phyloP scores from a whole-genome alignment of 1,140 invertebrate species.

The Chelonus insularis region DNA sequence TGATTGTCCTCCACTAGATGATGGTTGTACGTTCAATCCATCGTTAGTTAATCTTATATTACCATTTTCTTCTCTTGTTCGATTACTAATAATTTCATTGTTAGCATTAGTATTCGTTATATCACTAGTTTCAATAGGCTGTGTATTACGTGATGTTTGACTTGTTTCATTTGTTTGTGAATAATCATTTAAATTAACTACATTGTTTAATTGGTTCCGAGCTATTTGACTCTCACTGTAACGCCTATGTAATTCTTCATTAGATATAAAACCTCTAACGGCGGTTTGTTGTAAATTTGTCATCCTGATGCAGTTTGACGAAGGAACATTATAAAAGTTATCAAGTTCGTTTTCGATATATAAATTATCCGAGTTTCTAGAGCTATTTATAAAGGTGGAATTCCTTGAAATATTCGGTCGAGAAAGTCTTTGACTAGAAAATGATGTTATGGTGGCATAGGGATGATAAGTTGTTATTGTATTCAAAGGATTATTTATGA shows the following conservation, averaged over 20 bases:
- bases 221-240: not conserved
- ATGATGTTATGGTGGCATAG: constrained; percentile 38
- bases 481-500: constrained; percentile 43
- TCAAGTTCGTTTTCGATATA: constrained; percentile 45
- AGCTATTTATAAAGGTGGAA: constrained; percentile 44
- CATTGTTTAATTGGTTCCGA: not conserved
- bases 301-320: not conserved
- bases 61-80: not conserved
- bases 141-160: not conserved
- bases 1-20: not conserved
- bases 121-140: not conserved
- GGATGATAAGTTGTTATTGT: constrained; percentile 35
- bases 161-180: not conserved
- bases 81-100: no score
- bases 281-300: not conserved
- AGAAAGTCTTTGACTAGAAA: constrained; percentile 46
- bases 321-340: constrained; percentile 16
- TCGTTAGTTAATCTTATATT: not conserved
- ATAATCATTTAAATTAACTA: not conserved
- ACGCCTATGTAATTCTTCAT: constrained; percentile 11
- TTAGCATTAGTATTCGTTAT: no score
- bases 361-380: constrained; percentile 37
- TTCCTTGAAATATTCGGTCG: constrained; percentile 40
- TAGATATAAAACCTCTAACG: not conserved
- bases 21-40: not conserved